A percentile compares a stretch with the other conserved stretches of the same genome.
phyloP scores from a whole-genome alignment of 2,888 invertebrate species.

The Monochamus alternatus region DNA sequence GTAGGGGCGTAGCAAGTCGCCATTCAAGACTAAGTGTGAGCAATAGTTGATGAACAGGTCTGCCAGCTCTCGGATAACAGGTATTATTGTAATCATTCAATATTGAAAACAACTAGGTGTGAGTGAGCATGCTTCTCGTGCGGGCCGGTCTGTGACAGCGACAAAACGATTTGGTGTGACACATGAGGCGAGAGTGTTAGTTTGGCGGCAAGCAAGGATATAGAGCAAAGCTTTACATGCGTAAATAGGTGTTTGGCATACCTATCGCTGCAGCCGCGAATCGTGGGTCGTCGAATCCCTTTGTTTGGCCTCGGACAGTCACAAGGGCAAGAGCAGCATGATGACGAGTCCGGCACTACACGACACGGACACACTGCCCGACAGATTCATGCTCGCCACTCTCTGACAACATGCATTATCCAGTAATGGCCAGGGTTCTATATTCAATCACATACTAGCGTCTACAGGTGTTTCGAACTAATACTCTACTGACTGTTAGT shows the following conservation, averaged over 20 bases:
- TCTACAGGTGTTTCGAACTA: constrained; percentile 72
- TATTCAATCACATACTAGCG: constrained; percentile 71
- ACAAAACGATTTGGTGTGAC: constrained; percentile 41
- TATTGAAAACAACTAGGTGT: constrained; percentile 67
- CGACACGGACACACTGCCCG: constrained; percentile 66
- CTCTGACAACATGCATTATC: constrained; percentile 64
- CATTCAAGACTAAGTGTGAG: constrained; percentile 70
- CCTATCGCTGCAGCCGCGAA: constrained; percentile 58
- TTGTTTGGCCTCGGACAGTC: constrained; percentile 58
- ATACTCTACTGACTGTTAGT: constrained; percentile 72
- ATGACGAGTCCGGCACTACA: constrained; percentile 64
- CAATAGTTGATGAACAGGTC: constrained; percentile 71
- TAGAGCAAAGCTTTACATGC: constrained; percentile 40
- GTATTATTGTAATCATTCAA: constrained; percentile 71
- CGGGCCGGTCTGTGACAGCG: constrained; percentile 47
- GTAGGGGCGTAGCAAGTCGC: constrained; percentile 68
- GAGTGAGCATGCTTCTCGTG: constrained; percentile 56
- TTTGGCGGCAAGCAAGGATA: constrained; percentile 22
- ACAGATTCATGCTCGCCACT: constrained; percentile 64
- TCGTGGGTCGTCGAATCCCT: constrained; percentile 54
- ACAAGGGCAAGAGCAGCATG: constrained; percentile 58
- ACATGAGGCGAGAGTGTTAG: constrained; percentile 34
- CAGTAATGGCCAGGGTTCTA: constrained; percentile 61
- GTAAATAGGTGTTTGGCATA: constrained; percentile 52
- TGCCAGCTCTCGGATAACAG: constrained; percentile 69